These are phyloP conservation scores for Gymnocheta viridis DNA, from an alignment of 2,888 invertebrate genomes.

Conservation along the genomic window DNA sequence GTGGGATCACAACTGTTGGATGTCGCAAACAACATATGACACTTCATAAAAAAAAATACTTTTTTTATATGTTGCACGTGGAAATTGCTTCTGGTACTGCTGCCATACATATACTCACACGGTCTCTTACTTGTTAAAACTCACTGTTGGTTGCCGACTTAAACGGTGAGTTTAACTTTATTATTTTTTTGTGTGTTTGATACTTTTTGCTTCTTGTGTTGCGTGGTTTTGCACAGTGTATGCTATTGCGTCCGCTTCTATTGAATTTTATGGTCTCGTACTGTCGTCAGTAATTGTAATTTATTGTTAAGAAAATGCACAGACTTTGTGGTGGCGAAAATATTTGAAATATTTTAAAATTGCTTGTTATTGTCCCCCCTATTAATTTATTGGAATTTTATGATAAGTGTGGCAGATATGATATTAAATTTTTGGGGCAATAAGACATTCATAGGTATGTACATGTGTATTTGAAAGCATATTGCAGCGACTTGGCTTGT, in stretches of 20 bases:
- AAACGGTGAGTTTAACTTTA: neutral
- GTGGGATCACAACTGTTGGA: neutral
- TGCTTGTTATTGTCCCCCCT: neutral
- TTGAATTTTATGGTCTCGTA: conserved; percentile 54
- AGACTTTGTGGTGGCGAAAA: conserved; percentile 8
- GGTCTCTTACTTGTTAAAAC: neutral
- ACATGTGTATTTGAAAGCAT: too few species aligned
- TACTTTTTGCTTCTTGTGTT: conserved; percentile 1
- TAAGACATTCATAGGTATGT: neutral
- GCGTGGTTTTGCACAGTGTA: neutral
- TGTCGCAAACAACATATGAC: conserved; percentile 42
- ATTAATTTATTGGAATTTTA: neutral
- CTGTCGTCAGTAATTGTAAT: conserved; percentile 65
- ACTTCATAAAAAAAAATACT: conserved; percentile 11
- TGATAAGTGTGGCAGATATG: conserved; percentile 3
- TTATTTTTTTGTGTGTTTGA: neutral
- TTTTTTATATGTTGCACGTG: conserved; percentile 48
- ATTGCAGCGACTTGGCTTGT: too few species aligned
- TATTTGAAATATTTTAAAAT: conserved; percentile 35
- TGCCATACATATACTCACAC: conserved; percentile 10
- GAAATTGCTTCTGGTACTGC: conserved; percentile 52
- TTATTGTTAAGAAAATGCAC: conserved; percentile 51
- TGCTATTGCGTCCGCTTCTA: conserved; percentile 5
- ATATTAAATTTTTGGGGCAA: neutral
- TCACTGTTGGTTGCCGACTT: conserved; percentile 2